These are phyloP conservation scores for Microtus montanus DNA, from an alignment of 2,113 vertebrate species.

Conservation along the genomic window DNA sequence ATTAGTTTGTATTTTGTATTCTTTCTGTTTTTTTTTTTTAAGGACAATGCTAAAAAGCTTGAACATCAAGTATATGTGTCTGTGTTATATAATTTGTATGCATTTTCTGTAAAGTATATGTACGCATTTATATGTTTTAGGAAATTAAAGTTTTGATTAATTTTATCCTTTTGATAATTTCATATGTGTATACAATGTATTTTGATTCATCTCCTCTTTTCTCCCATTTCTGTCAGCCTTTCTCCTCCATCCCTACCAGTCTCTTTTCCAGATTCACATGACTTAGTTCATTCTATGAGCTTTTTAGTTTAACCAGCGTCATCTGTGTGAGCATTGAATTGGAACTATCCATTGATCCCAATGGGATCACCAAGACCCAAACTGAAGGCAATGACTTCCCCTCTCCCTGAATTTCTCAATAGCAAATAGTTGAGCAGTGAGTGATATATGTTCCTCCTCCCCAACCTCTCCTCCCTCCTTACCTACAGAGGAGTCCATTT, in stretches of 20 bases:
- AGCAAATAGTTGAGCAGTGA: background rate
- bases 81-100: background rate
- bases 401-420: background rate
- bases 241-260: background rate
- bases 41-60: slow-evolving; percentile 15
- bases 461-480: background rate
- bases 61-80: background rate
- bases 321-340: background rate
- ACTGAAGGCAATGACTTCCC: no score
- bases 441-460: background rate
- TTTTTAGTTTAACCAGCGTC: background rate
- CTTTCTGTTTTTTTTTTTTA: slow-evolving; percentile 31
- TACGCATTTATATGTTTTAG: background rate
- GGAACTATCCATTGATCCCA: background rate
- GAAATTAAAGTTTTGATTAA: background rate
- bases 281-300: background rate
- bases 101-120: background rate
- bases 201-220: background rate
- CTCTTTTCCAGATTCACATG: background rate
- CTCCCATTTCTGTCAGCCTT: background rate
- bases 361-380: background rate
- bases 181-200: background rate
- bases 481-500: background rate
- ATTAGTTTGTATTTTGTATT: slow-evolving; percentile 32
- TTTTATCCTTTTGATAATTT: background rate